These are phyloP conservation scores for Cybosia mesomella DNA, from an alignment of 2,888 invertebrate species.

Conservation along the genomic window DNA sequence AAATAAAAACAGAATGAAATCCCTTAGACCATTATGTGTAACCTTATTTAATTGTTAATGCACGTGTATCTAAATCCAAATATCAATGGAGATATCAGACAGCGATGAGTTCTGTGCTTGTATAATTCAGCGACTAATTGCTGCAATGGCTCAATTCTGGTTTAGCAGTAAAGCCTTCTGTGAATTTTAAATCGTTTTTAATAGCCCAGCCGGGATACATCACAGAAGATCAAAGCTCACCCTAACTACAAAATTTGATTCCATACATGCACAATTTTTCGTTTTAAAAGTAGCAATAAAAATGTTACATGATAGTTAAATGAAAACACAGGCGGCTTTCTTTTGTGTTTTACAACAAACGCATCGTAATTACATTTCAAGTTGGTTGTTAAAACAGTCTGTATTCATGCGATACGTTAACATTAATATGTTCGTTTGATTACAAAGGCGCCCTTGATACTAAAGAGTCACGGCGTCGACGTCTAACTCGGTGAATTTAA, in stretches of 20 bases:
- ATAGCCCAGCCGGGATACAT: conserved; percentile 64
- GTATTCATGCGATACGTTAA: conserved; percentile 79
- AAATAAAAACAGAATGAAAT: not conserved
- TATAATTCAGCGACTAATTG: conserved; percentile 80
- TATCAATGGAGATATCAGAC: conserved; percentile 75
- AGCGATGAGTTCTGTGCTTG: conserved; percentile 69
- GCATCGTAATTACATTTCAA: conserved; percentile 75
- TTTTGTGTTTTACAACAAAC: conserved; percentile 67
- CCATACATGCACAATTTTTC: conserved; percentile 47
- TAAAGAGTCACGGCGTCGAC: conserved; percentile 79
- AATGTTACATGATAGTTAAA: conserved; percentile 37
- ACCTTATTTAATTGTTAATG: conserved; percentile 15
- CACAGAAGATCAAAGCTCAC: conserved; percentile 70
- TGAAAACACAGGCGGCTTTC: conserved; percentile 46
- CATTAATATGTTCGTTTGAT: conserved; percentile 82
- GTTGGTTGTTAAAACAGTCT: conserved; percentile 73
- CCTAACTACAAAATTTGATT: conserved; percentile 71
- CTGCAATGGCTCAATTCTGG: conserved; percentile 69
- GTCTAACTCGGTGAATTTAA: conserved; percentile 84
- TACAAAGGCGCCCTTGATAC: conserved; percentile 83
- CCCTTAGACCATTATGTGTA: not conserved
- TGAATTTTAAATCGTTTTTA: conserved; percentile 86
- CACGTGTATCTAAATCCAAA: conserved; percentile 53
- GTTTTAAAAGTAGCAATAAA: conserved; percentile 15
- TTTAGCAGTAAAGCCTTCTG: conserved; percentile 77